Evolutionary conservation across 2,888 invertebrate genomes (phyloP).

Genomic region (Latheticus oryzae): DNA sequence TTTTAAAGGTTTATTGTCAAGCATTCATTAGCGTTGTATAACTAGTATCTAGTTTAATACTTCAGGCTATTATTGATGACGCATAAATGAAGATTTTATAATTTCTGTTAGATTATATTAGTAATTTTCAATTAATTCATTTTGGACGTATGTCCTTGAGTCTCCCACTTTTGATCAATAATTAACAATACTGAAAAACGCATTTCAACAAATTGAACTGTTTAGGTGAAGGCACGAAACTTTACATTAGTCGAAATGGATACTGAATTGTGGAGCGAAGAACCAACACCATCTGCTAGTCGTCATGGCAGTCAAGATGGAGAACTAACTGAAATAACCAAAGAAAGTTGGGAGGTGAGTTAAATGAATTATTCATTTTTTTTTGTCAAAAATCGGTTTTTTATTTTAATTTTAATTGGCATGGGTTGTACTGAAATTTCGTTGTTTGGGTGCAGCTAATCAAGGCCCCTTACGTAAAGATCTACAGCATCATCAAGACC

Average conservation of each 20-base stretch:
- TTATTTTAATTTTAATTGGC: slow-evolving; percentile 24
- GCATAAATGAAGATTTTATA: neutral
- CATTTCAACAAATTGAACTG: slow-evolving; percentile 8
- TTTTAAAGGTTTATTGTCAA: too few species aligned
- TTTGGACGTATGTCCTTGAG: slow-evolving; percentile 13
- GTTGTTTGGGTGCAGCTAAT: slow-evolving; percentile 77
- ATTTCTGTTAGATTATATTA: slow-evolving; percentile 1
- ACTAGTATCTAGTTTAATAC: too few species aligned
- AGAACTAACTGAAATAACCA: slow-evolving; percentile 83
- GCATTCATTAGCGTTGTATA: too few species aligned
- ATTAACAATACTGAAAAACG: slow-evolving; percentile 12
- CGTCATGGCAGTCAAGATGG: slow-evolving; percentile 75
- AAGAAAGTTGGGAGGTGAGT: slow-evolving; percentile 95
- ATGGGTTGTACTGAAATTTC: slow-evolving; percentile 35
- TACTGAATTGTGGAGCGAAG: slow-evolving; percentile 85
- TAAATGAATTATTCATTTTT: neutral
- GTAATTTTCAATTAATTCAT: slow-evolving; percentile 25
- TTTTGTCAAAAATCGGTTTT: too few species aligned
- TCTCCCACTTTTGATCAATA: slow-evolving; percentile 23
- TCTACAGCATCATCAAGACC: slow-evolving; percentile 96
- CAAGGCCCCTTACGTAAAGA: slow-evolving; percentile 97
- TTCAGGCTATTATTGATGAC: slow-evolving; percentile 11
- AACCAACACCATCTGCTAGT: slow-evolving; percentile 66
- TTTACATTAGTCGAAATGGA: slow-evolving; percentile 90
- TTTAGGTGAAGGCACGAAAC: slow-evolving; percentile 73